Conservation (phyloP, 2,113 vertebrate genomes). For the Thamnophis sirtalis region DNA sequence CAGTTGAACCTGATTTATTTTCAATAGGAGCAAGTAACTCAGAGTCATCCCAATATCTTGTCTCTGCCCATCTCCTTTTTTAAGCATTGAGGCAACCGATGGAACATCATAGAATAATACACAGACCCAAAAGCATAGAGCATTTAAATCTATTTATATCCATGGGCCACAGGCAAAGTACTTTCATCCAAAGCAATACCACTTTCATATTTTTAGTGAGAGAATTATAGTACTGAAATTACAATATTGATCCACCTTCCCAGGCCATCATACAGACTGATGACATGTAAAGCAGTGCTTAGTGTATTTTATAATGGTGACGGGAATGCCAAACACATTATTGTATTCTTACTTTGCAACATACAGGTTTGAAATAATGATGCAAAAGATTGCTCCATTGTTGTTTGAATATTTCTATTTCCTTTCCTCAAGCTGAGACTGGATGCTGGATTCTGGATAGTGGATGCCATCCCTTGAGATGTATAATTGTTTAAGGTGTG, state of each 20-base stretch:
- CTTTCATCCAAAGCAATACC: background rate
- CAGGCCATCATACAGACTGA: background rate
- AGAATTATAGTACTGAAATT: background rate
- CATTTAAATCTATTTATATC: background rate
- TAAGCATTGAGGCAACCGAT: background rate
- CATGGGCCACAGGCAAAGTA: background rate
- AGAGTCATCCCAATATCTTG: background rate
- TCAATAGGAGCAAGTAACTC: background rate
- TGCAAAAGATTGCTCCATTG: too few relatives aligned
- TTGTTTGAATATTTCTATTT: background rate
- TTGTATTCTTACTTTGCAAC: background rate
- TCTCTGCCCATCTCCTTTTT: background rate
- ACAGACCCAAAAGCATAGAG: background rate
- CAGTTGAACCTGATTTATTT: slow-evolving; percentile 1
- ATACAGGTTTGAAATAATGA: background rate
- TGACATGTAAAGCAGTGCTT: background rate
- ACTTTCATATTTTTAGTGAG: background rate
- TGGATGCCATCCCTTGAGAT: background rate
- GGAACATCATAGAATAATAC: background rate
- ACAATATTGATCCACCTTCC: background rate
- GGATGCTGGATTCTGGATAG: background rate
- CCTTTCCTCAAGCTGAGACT: background rate
- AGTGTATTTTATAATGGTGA: background rate
- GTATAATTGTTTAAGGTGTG: background rate
- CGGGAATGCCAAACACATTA: background rate